These are phyloP conservation scores for Drosophila multiciliata DNA, from an alignment of 2,888 invertebrate genomes.

Conservation along the genomic window DNA sequence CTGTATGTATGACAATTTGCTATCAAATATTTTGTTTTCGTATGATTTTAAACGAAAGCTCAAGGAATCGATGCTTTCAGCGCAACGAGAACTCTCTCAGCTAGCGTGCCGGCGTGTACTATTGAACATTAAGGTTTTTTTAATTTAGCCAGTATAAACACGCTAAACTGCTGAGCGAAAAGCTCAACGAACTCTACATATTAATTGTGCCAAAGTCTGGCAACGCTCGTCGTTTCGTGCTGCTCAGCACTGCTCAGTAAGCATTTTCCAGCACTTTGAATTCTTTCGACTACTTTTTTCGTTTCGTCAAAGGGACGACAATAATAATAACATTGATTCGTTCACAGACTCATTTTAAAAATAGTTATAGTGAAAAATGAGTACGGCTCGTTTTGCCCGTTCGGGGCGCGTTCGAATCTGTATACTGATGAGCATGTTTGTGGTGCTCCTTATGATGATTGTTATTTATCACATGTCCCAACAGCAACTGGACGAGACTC, in stretches of 20 bases:
- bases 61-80: conserved; percentile 9
- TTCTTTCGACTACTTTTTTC: conserved; percentile 44
- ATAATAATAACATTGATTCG: conserved; percentile 41
- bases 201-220: conserved; percentile 7
- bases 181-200: conserved; percentile 32
- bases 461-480: conserved; percentile 87
- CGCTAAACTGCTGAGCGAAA: conserved; percentile 30
- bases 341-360: neutral
- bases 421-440: conserved; percentile 86
- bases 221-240: neutral
- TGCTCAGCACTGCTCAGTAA: conserved; percentile 26
- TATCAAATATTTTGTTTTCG: conserved; percentile 20
- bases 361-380: conserved; percentile 60
- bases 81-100: conserved; percentile 23
- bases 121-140: conserved; percentile 32
- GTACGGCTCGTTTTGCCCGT: conserved; percentile 86
- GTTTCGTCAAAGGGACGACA: conserved; percentile 22
- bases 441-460: conserved; percentile 86
- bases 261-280: conserved; percentile 50
- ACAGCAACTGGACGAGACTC: conserved; percentile 86
- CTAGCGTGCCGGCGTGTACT: conserved; percentile 51
- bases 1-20: conserved; percentile 9
- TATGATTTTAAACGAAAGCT: conserved; percentile 45
- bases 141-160: conserved; percentile 17
- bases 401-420: conserved; percentile 87